A percentile compares a stretch with the other conserved stretches of the same genome.
These are phyloP conservation scores for Plodia interpunctella DNA, from an alignment of 1,140 invertebrate species.

Conservation along the genomic window DNA sequence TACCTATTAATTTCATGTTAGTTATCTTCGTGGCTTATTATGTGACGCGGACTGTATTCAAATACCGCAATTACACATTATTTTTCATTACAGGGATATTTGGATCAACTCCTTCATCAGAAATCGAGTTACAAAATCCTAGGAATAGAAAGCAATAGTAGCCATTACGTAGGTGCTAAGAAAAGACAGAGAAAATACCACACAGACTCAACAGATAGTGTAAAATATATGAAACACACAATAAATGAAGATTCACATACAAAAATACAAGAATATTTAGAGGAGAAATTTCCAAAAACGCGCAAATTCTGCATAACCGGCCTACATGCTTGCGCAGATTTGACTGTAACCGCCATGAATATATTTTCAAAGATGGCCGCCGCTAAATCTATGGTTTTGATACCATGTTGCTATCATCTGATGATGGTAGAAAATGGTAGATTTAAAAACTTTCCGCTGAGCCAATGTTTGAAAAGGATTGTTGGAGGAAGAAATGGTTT, in stretches of 20 bases:
- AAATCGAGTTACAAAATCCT: slow-evolving; percentile 82
- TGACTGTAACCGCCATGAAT: slow-evolving; percentile 84
- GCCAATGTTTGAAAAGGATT: slow-evolving; percentile 60
- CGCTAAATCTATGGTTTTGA: slow-evolving; percentile 81
- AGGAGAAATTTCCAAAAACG: slow-evolving; percentile 53
- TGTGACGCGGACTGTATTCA: no score
- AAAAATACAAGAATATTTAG: slow-evolving; percentile 65
- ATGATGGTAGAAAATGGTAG: slow-evolving; percentile 50
- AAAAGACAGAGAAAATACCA: slow-evolving; percentile 79
- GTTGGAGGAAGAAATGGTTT: slow-evolving; percentile 45
- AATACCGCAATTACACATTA: no score
- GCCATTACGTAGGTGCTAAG: slow-evolving; percentile 80
- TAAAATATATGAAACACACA: slow-evolving; percentile 79
- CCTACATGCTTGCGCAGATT: slow-evolving; percentile 91
- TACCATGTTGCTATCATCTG: slow-evolving; percentile 94
- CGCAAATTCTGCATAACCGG: slow-evolving; percentile 51
- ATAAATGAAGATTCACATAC: slow-evolving; percentile 73
- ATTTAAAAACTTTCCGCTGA: slow-evolving; percentile 82
- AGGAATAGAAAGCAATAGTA: slow-evolving; percentile 83
- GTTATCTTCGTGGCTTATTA: no score
- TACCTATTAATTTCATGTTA: no score
- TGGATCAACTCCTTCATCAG: slow-evolving; percentile 83
- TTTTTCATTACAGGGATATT: slow-evolving; percentile 79
- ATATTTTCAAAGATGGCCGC: slow-evolving; percentile 82
- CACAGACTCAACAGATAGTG: slow-evolving; percentile 66